A percentile compares a stretch with the other conserved stretches of the same genome.
Conservation (phyloP, 2,797 vertebrate species). For the Picus viridis region DNA sequence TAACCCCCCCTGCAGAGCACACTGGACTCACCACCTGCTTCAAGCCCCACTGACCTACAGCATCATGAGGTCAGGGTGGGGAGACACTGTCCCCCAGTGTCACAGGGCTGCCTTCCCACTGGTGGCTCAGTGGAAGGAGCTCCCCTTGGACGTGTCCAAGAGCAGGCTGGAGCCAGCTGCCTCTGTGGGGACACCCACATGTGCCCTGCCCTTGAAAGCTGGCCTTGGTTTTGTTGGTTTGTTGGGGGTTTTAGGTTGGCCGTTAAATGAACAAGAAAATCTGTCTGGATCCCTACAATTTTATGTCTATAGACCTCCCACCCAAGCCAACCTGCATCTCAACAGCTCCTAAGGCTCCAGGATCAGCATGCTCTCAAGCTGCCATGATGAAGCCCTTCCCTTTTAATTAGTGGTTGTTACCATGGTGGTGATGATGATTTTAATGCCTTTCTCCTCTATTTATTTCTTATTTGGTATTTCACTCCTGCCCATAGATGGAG, state of each 20-base stretch:
- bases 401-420: background rate
- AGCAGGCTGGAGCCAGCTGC: background rate
- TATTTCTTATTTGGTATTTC: constrained; percentile 50
- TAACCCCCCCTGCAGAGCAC: constrained; percentile 9
- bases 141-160: background rate
- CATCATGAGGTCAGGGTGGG: accelerated
- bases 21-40: background rate
- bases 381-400: background rate
- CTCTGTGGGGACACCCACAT: background rate
- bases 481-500: background rate
- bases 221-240: background rate
- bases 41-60: background rate
- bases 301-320: background rate
- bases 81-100: background rate
- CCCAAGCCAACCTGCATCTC: background rate
- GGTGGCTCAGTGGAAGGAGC: background rate
- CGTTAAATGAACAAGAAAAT: constrained; percentile 55
- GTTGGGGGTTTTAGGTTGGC: background rate
- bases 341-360: constrained; percentile 41
- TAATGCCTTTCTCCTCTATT: constrained; percentile 45
- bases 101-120: background rate
- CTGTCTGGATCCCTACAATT: constrained; percentile 7
- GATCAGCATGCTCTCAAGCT: constrained; percentile 6
- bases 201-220: background rate
- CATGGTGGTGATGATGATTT: constrained; percentile 37